These are phyloP conservation scores for Corythaeola cristata DNA, from an alignment of 2,113 vertebrate species.

Conservation along the genomic window DNA sequence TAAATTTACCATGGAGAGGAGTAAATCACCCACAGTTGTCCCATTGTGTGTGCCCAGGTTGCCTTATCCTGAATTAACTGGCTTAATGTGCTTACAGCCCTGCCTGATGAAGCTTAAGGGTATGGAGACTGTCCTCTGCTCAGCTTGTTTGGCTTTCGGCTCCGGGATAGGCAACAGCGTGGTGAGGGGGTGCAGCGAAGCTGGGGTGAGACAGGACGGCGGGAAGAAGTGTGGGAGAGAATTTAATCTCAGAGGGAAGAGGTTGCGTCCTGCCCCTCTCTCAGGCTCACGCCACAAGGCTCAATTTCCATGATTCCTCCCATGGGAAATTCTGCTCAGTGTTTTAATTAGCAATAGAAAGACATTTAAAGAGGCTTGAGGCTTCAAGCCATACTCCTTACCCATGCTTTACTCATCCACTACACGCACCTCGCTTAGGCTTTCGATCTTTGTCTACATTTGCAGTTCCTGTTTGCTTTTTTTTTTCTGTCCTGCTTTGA, in stretches of 20 bases:
- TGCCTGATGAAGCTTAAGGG: not conserved
- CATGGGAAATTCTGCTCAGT: not conserved
- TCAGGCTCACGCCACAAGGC: not conserved
- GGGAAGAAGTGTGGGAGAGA: not conserved
- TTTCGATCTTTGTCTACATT: not conserved
- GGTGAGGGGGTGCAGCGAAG: not conserved
- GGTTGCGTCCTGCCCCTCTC: not conserved
- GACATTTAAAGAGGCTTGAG: not conserved
- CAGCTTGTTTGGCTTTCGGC: fast-evolving
- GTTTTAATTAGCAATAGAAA: slow-evolving; percentile 19
- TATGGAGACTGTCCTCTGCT: not conserved
- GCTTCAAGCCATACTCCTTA: not conserved
- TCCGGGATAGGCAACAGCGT: not conserved
- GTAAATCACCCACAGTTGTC: not conserved
- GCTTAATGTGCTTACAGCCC: not conserved
- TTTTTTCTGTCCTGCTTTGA: not conserved
- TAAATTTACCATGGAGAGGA: not conserved
- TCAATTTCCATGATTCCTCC: not conserved
- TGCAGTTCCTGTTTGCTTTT: not conserved
- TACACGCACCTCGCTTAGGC: not conserved
- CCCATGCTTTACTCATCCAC: not conserved
- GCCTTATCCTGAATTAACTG: not conserved
- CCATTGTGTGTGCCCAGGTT: not conserved
- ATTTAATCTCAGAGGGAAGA: not conserved
- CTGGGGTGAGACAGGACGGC: not conserved